A percentile compares a stretch with the other conserved stretches of the same genome.
phyloP scores from a whole-genome alignment of 2,113 vertebrate species.

The Montifringilla adamsi region DNA sequence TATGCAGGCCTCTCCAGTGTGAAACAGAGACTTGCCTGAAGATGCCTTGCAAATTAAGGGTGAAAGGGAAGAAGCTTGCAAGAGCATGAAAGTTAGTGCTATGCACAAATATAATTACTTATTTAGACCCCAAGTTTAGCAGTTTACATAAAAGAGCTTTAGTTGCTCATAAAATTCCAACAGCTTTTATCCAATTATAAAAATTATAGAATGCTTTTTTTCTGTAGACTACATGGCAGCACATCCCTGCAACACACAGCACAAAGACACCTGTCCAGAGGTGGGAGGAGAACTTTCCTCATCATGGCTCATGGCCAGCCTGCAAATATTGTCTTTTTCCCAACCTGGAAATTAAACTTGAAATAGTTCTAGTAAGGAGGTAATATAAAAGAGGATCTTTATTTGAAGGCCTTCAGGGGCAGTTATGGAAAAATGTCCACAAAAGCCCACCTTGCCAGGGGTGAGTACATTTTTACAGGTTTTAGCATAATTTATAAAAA shows the following conservation, averaged over 20 bases:
- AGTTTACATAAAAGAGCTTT: neutral
- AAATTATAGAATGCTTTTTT: neutral
- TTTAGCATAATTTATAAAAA: neutral
- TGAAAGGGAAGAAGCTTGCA: neutral
- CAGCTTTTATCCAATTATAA: neutral
- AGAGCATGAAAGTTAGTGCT: neutral
- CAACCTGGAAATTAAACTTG: neutral
- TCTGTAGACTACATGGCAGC: neutral
- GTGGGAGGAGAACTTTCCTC: neutral
- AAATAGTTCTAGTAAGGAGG: neutral
- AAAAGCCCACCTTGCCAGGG: neutral
- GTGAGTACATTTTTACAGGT: neutral
- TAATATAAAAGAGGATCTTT: neutral
- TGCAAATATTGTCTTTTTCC: neutral
- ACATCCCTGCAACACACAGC: neutral
- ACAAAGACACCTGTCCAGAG: neutral
- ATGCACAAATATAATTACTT: neutral
- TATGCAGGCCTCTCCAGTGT: neutral
- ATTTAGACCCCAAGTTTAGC: neutral
- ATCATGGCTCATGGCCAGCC: neutral
- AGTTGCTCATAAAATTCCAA: neutral
- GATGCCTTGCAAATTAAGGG: neutral
- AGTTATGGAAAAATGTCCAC: neutral
- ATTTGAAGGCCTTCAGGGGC: neutral
- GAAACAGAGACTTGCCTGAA: neutral